Evolutionary conservation across 2,797 vertebrate species (phyloP).

Genomic region (Sphenodon punctatus): DNA sequence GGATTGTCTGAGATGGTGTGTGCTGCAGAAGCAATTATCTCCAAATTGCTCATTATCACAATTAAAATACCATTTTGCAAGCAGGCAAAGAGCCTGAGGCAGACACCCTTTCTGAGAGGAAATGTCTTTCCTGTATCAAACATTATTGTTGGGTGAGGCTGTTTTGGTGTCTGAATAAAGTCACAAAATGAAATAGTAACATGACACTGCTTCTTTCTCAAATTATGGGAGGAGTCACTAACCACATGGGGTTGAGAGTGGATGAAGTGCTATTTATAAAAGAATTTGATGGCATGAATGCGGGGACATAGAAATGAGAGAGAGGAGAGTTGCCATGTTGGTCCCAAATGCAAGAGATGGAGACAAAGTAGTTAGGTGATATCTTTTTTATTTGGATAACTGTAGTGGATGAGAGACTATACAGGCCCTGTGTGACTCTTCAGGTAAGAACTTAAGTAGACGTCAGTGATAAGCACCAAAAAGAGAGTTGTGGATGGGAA

Average conservation of each 20-base stretch:
- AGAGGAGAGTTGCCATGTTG: no score
- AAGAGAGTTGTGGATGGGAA: no score
- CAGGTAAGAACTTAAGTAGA: no score
- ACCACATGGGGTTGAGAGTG: background rate
- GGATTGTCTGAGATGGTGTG: slow-evolving; percentile 34
- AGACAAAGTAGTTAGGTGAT: no score
- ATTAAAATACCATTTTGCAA: slow-evolving; percentile 33
- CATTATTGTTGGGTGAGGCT: background rate
- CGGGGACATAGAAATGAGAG: background rate
- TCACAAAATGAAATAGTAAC: background rate
- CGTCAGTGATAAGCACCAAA: no score
- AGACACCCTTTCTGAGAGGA: background rate
- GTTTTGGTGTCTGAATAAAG: background rate
- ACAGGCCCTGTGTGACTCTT: no score
- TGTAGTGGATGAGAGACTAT: no score
- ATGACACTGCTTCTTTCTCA: background rate
- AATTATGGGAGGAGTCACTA: rapidly evolving
- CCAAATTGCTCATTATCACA: slow-evolving; percentile 34
- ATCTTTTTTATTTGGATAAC: no score
- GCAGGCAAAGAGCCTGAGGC: background rate
- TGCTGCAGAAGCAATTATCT: slow-evolving; percentile 38
- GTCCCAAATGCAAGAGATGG: no score
- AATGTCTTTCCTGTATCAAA: background rate
- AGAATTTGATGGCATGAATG: background rate
- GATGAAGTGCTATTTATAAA: background rate